Evolutionary conservation across 2,888 invertebrate species (phyloP), one percentile per base, ranked within the genome.

Genomic region (Coelopa pilipes): DNA sequence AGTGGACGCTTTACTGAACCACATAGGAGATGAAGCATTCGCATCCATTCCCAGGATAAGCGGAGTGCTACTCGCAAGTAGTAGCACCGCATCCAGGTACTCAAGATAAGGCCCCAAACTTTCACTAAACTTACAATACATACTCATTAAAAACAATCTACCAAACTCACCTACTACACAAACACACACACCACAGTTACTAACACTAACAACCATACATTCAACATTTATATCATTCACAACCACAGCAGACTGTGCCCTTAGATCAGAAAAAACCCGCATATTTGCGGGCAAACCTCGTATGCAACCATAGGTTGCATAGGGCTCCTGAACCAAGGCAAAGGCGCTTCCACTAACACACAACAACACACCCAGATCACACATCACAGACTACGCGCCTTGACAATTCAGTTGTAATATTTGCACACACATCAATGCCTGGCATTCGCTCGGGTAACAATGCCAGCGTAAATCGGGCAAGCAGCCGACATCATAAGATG

Each of bases 171-270:
- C 76, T 15, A 70, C 68, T 19, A 76, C 72, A 24, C 68, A 66
- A 46, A 78, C 74, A 72, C 76, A 76, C 70, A 78, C 76, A 7
- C 78, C 78, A 63, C 57, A 70, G 0, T 75, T 74, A 12, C 75
- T 75, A 47, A 24, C 50, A 21, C 53, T 72, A 0, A 75, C 47
- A 0, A 73, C 74, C 53, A 74, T 74, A 46, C 71, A 76, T 63
- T 73, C 73, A 53, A 72, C 60, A 24, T 60, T 59, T 12, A 67
- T 19, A 49, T 75, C 65, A 45, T 71, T 17, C 1, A 74, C 21
- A 15, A 74, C 10, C 4, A 75, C 24, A 11, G 75, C 76, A 63
- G 74, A 72, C 11, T 72, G 47, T 12, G 19, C 15, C 0, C 50
- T 21, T 1, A 47, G 21, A 50, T 77, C 75, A 7, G 59, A 4